phyloP scores from a whole-genome alignment of 2,888 invertebrate genomes.

The Apoda limacodes region DNA sequence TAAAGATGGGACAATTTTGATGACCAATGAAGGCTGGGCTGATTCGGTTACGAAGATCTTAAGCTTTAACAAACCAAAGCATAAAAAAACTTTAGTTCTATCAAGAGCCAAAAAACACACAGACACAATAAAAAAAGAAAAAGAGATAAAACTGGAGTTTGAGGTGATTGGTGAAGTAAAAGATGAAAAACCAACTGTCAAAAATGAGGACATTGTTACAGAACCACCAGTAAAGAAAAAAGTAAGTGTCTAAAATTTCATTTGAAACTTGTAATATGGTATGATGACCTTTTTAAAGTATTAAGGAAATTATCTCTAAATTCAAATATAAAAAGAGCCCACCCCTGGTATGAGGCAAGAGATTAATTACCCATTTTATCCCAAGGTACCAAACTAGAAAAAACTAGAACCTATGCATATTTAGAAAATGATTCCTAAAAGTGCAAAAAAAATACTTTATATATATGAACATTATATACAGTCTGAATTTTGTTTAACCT shows the following conservation, averaged over 20 bases:
- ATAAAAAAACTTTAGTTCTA: conserved; percentile 79
- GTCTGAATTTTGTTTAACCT: too few species aligned
- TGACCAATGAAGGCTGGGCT: conserved; percentile 81
- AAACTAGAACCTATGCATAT: too few species aligned
- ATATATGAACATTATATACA: too few species aligned
- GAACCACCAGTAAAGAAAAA: conserved; percentile 49
- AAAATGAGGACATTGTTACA: conserved; percentile 16
- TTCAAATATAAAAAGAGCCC: too few species aligned
- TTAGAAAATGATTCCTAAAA: too few species aligned
- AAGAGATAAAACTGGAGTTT: conserved; percentile 67
- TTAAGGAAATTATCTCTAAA: too few species aligned
- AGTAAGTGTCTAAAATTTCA: conserved; percentile 32
- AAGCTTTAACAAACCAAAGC: conserved; percentile 78
- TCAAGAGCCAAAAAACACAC: conserved; percentile 83
- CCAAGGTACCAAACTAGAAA: too few species aligned
- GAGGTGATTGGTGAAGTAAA: conserved; percentile 74
- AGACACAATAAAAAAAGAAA: conserved; percentile 56
- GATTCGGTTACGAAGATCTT: conserved; percentile 86
- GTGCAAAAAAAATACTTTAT: too few species aligned
- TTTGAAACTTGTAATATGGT: conserved; percentile 1
- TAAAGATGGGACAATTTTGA: conserved; percentile 26
- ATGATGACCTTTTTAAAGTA: too few species aligned
- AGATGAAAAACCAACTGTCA: conserved; percentile 23
- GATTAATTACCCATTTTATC: too few species aligned
- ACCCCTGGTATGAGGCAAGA: too few species aligned